A percentile compares a stretch with the other conserved stretches of the same genome.
Evolutionary conservation across 1,140 invertebrate species (phyloP).

Genomic region (Zaprionus kolodkinae): DNA sequence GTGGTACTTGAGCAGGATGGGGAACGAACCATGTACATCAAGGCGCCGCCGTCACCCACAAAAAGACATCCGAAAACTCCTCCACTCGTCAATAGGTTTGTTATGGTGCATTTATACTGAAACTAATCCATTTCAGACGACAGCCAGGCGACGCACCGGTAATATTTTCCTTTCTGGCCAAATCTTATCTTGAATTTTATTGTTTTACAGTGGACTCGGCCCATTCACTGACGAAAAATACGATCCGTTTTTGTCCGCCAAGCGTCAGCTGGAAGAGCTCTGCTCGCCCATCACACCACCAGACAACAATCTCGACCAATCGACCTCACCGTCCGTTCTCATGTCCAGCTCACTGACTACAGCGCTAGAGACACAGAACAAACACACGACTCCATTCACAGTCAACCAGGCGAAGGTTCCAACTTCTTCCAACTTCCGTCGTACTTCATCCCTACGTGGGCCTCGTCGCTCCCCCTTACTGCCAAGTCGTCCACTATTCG

Average conservation of each 20-base stretch:
- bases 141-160: slow-evolving; percentile 56
- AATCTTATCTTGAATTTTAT: neutral
- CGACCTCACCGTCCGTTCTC: slow-evolving; percentile 31
- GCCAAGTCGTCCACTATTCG: slow-evolving; percentile 73
- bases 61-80: slow-evolving; percentile 6
- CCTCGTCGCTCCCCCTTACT: slow-evolving; percentile 72
- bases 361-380: neutral
- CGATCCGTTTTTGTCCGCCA: slow-evolving; percentile 88
- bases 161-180: neutral
- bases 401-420: slow-evolving; percentile 24
- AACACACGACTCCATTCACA: neutral
- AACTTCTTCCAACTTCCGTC: slow-evolving; percentile 69
- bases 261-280: slow-evolving; percentile 89
- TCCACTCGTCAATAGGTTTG: slow-evolving; percentile 49
- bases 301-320: slow-evolving; percentile 35
- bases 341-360: slow-evolving; percentile 52
- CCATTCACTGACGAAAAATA: slow-evolving; percentile 84
- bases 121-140: slow-evolving; percentile 31
- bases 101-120: neutral
- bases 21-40: slow-evolving; percentile 55
- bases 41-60: slow-evolving; percentile 21
- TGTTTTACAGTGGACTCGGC: slow-evolving; percentile 71
- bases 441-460: slow-evolving; percentile 75
- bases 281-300: slow-evolving; percentile 84
- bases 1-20: slow-evolving; percentile 52